These are phyloP conservation scores for Neosilurus mollespiculum DNA, from an alignment of 2,797 vertebrate genomes.

Conservation along the genomic window DNA sequence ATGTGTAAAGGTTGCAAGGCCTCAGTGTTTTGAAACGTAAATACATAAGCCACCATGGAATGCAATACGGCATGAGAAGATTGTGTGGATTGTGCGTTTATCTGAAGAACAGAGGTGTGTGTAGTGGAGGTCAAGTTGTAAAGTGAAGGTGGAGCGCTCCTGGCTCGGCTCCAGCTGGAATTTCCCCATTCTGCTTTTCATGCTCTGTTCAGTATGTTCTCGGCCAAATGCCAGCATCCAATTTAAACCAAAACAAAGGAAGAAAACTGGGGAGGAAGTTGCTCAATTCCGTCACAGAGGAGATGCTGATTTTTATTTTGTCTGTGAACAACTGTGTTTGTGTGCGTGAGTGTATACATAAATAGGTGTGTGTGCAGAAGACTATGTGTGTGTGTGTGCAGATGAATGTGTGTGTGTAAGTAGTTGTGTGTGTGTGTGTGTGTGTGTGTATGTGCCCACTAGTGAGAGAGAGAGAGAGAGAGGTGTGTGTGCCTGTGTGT, in stretches of 20 bases:
- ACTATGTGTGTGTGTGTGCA: neutral
- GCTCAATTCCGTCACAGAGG: neutral
- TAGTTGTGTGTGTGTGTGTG: neutral
- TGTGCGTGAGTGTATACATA: neutral
- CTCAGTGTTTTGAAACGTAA: neutral
- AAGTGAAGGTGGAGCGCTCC: neutral
- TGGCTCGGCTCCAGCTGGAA: constrained; percentile 22
- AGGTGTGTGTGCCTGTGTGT: too few species aligned
- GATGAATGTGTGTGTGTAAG: neutral
- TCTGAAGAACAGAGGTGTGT: neutral
- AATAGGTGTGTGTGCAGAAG: neutral
- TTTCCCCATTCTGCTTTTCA: constrained; percentile 7
- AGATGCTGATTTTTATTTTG: neutral
- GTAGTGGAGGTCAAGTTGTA: neutral
- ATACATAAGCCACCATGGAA: neutral
- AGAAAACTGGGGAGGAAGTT: constrained; percentile 14
- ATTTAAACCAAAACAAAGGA: constrained; percentile 27
- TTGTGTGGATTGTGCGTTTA: neutral
- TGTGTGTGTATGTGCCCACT: too few species aligned
- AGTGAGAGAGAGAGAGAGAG: too few species aligned
- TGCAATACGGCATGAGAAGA: neutral
- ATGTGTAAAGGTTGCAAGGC: too few species aligned
- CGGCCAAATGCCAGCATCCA: neutral
- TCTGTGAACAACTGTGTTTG: neutral
- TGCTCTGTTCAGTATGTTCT: constrained; percentile 1